These are phyloP conservation scores for Lampris megalopsis DNA, from an alignment of 2,113 vertebrate genomes.

Conservation along the genomic window DNA sequence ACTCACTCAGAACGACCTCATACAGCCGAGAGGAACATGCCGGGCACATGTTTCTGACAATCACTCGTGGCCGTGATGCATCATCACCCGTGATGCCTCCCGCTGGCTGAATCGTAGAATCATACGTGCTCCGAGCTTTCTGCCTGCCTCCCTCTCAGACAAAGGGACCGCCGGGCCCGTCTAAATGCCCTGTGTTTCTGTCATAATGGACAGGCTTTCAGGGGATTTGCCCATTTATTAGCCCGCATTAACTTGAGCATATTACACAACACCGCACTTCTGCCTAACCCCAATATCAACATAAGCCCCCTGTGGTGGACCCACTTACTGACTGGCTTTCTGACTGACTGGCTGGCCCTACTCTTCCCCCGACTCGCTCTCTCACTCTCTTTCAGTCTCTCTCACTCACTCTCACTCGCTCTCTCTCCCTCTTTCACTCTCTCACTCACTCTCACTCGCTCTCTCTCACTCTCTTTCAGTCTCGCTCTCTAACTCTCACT, in stretches of 20 bases:
- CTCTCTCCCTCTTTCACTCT: neutral
- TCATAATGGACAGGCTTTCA: slow-evolving; percentile 70
- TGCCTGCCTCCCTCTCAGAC: slow-evolving; percentile 36
- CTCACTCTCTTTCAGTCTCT: slow-evolving; percentile 28
- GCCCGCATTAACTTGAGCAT: slow-evolving; percentile 70
- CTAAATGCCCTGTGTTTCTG: slow-evolving; percentile 63
- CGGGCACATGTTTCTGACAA: slow-evolving; percentile 47
- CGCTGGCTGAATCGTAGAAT: slow-evolving; percentile 46
- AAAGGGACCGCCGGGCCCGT: slow-evolving; percentile 53
- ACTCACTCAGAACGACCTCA: slow-evolving; percentile 33
- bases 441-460: slow-evolving; percentile 3
- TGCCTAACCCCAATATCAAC: slow-evolving; percentile 64
- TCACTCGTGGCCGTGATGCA: slow-evolving; percentile 45
- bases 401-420: slow-evolving; percentile 8
- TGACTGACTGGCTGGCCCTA: slow-evolving; percentile 38
- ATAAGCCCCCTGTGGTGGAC: slow-evolving; percentile 61
- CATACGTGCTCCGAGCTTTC: slow-evolving; percentile 48
- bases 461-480: slow-evolving; percentile 40
- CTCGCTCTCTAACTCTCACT: too few species aligned
- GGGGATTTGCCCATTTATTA: slow-evolving; percentile 73
- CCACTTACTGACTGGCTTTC: slow-evolving; percentile 50
- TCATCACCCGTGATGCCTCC: slow-evolving; percentile 39
- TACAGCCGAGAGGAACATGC: slow-evolving; percentile 13
- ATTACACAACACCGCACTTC: slow-evolving; percentile 63
- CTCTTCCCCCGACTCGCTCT: slow-evolving; percentile 30